A percentile compares a stretch with the other conserved stretches of the same genome.
phyloP scores from a whole-genome alignment of 2,797 vertebrate species.

The Gobionotothen gibberifrons region DNA sequence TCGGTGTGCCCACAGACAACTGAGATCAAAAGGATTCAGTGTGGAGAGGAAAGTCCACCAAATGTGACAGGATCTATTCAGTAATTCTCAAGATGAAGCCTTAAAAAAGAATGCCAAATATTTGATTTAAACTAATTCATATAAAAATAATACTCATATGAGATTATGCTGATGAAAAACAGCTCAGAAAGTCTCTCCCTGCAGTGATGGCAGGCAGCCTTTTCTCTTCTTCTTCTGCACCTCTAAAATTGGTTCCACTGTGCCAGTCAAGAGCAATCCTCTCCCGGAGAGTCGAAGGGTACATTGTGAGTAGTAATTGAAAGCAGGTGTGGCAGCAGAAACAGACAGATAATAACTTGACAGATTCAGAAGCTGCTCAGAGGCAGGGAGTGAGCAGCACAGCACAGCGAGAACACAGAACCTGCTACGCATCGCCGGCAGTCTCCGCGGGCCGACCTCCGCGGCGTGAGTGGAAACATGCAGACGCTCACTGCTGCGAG shows the following conservation, averaged over 20 bases:
- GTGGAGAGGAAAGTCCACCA: background rate
- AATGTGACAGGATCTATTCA: background rate
- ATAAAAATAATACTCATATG: background rate
- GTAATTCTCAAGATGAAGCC: background rate
- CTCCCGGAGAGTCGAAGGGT: slow-evolving; percentile 27
- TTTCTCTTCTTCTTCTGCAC: slow-evolving; percentile 36
- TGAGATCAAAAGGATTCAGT: background rate
- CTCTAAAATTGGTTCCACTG: slow-evolving; percentile 55
- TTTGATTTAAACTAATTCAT: background rate
- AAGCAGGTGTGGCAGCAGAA: slow-evolving; percentile 59
- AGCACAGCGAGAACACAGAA: slow-evolving; percentile 41
- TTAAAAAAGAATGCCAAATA: background rate
- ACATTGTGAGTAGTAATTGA: slow-evolving; percentile 43
- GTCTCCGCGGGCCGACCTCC: slow-evolving; percentile 55
- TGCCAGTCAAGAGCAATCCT: slow-evolving; percentile 49
- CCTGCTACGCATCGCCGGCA: slow-evolving; percentile 37
- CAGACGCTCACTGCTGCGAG: slow-evolving; percentile 30
- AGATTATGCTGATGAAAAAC: slow-evolving; percentile 9
- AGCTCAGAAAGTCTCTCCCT: background rate
- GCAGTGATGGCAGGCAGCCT: background rate
- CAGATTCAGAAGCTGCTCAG: slow-evolving; percentile 43
- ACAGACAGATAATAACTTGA: slow-evolving; percentile 60
- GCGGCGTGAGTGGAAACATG: slow-evolving; percentile 53
- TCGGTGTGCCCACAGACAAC: background rate
- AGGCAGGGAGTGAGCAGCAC: slow-evolving; percentile 1